phyloP scores from a whole-genome alignment of 2,797 vertebrate genomes.

The Remorina albescens region DNA sequence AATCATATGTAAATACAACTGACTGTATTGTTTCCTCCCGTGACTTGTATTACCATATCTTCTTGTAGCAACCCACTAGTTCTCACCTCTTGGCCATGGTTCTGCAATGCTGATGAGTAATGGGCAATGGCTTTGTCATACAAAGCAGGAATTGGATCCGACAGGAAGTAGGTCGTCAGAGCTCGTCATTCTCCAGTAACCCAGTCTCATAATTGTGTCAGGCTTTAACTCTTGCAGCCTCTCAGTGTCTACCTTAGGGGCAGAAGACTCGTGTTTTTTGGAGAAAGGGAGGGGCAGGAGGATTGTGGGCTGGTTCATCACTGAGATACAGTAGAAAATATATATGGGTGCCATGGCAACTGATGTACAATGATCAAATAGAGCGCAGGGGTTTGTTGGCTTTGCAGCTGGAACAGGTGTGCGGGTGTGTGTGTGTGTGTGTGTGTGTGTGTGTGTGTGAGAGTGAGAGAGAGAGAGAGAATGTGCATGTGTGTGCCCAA shows the following conservation, averaged over 20 bases:
- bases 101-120: conserved; percentile 60
- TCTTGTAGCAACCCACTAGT: conserved; percentile 68
- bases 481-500: conserved; percentile 29
- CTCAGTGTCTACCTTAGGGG: conserved; percentile 44
- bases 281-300: conserved; percentile 11
- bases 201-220: conserved; percentile 63
- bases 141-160: conserved; percentile 68
- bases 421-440: conserved; percentile 5
- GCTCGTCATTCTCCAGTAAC: conserved; percentile 63
- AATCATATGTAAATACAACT: conserved; percentile 64
- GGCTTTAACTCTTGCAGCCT: conserved; percentile 51
- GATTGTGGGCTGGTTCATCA: conserved; percentile 40
- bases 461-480: too few relatives aligned
- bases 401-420: conserved; percentile 58
- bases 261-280: conserved; percentile 38
- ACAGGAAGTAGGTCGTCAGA: conserved; percentile 73
- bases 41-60: conserved; percentile 63
- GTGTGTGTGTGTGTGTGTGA: too few relatives aligned
- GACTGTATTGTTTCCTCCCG: conserved; percentile 53
- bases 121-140: conserved; percentile 47
- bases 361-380: conserved; percentile 43
- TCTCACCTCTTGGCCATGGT: conserved; percentile 29
- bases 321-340: conserved; percentile 52
- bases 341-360: conserved; percentile 60
- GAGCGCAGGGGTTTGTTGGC: conserved; percentile 36